Evolutionary conservation across 1,140 invertebrate species (phyloP).

Genomic region (Parasteatoda tepidariorum): DNA sequence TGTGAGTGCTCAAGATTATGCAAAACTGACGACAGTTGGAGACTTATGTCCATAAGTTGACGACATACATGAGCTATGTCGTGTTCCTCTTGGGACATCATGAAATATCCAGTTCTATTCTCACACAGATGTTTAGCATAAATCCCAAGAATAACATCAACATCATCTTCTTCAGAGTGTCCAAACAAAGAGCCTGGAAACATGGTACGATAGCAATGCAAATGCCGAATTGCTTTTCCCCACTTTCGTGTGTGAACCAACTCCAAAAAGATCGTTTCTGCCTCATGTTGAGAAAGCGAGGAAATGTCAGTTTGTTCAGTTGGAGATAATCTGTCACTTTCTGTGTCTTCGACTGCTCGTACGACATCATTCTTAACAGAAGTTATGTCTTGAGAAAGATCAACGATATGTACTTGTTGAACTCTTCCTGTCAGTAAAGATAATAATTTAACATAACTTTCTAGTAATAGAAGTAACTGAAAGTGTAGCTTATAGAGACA

Average conservation of each 20-base stretch:
- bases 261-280: constrained; percentile 73
- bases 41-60: constrained; percentile 76
- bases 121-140: constrained; percentile 78
- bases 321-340: constrained; percentile 68
- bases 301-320: constrained; percentile 67
- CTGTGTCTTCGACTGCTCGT: constrained; percentile 67
- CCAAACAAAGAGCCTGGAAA: constrained; percentile 74
- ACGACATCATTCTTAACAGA: constrained; percentile 66
- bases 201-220: constrained; percentile 74
- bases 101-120: constrained; percentile 76
- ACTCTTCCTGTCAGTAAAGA: constrained; percentile 73
- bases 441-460: constrained; percentile 92
- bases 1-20: constrained; percentile 68
- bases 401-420: constrained; percentile 66
- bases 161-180: constrained; percentile 72
- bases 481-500: constrained; percentile 93
- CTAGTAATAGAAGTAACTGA: constrained; percentile 88
- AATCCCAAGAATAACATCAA: constrained; percentile 78
- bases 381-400: constrained; percentile 68
- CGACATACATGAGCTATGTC: constrained; percentile 76
- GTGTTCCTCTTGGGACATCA: constrained; percentile 74
- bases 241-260: constrained; percentile 76
- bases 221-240: constrained; percentile 75
- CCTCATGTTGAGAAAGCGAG: constrained; percentile 70
- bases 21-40: constrained; percentile 75